phyloP scores from a whole-genome alignment of 2,113 vertebrate species.

The Dendropsophus ebraccatus region DNA sequence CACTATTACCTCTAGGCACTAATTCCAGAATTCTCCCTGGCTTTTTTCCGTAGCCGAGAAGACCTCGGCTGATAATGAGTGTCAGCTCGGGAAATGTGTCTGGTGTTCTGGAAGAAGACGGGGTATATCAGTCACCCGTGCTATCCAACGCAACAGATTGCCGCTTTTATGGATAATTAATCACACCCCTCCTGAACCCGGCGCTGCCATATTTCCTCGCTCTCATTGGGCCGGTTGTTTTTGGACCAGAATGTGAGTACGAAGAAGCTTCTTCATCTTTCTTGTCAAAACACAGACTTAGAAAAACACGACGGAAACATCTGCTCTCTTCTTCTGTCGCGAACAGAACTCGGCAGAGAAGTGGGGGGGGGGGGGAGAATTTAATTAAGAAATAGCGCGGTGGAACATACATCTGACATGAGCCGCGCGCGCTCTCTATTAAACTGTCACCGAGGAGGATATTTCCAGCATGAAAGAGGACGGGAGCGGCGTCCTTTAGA shows the following conservation, averaged over 20 bases:
- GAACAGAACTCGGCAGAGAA: slow-evolving; percentile 59
- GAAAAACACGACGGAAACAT: slow-evolving; percentile 63
- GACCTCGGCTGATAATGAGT: neutral
- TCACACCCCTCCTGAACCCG: slow-evolving; percentile 50
- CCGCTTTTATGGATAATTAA: slow-evolving; percentile 49
- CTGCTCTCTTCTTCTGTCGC: slow-evolving; percentile 64
- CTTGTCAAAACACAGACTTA: slow-evolving; percentile 64
- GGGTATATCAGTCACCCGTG: slow-evolving; percentile 29
- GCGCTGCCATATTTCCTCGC: slow-evolving; percentile 52
- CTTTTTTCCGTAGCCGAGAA: neutral
- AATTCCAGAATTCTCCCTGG: no score
- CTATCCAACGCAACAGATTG: slow-evolving; percentile 54
- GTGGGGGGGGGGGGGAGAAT: slow-evolving; percentile 51
- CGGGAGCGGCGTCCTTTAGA: neutral
- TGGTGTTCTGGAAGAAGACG: slow-evolving; percentile 15
- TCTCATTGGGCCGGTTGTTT: slow-evolving; percentile 63
- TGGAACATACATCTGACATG: slow-evolving; percentile 24
- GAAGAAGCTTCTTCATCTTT: slow-evolving; percentile 63
- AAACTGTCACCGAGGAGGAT: no score
- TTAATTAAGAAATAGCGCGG: slow-evolving; percentile 52
- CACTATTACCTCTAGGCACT: no score
- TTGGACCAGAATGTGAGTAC: slow-evolving; percentile 60
- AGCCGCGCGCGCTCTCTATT: neutral
- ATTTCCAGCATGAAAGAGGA: neutral
- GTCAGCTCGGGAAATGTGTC: neutral